Percentiles rank a stretch among this genome's conserved stretches.
Conservation (phyloP, 2,113 vertebrate genomes). For the Semnornis frantzii region DNA sequence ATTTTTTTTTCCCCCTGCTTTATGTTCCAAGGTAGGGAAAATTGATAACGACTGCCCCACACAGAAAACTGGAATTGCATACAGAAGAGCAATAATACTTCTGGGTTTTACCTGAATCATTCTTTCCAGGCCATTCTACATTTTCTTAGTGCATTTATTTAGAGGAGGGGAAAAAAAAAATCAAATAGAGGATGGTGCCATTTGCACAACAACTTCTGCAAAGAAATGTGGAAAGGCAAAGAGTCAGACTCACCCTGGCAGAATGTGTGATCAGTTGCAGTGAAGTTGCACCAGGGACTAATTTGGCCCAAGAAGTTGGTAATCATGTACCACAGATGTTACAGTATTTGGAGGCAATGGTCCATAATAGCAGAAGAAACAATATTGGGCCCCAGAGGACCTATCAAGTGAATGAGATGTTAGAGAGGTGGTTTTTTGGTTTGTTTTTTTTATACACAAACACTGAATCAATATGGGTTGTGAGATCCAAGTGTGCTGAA, state of each 20-base stretch:
- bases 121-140: not conserved
- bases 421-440: not conserved
- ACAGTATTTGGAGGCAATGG: constrained; percentile 51
- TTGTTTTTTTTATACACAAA: not conserved
- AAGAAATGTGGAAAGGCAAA: not conserved
- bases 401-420: constrained; percentile 47
- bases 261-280: not conserved
- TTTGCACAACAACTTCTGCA: not conserved
- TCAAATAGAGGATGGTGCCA: not conserved
- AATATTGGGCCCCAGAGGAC: constrained; percentile 45
- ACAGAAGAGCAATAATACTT: not conserved
- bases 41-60: not conserved
- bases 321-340: constrained; percentile 59
- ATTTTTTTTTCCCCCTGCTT: not conserved
- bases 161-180: not conserved
- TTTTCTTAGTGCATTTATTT: not conserved
- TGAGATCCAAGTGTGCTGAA: not conserved
- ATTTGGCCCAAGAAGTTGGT: constrained; percentile 34
- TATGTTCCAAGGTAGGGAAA: not conserved
- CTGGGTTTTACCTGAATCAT: not conserved
- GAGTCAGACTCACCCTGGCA: not conserved
- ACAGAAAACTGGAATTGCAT: not conserved
- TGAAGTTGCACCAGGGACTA: constrained; percentile 18
- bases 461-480: constrained; percentile 15
- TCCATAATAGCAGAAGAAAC: constrained; percentile 50